phyloP scores from a whole-genome alignment of 1,140 invertebrate genomes.

The Drosophila melanogaster region DNA sequence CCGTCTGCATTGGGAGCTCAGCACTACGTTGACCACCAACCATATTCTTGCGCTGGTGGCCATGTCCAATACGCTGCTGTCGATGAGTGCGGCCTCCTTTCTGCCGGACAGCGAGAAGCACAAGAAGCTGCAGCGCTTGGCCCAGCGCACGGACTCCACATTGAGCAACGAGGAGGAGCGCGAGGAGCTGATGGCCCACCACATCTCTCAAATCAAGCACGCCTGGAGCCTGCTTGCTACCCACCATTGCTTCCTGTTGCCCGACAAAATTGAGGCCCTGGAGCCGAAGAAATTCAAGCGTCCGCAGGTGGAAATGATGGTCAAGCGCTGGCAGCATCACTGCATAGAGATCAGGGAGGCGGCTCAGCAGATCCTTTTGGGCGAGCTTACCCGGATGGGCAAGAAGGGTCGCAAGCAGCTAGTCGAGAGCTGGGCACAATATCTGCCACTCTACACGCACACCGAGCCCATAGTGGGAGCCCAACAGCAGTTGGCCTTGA shows the following conservation, averaged over 20 bases:
- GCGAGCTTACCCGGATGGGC: constrained; percentile 95
- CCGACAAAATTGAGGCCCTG: constrained; percentile 92
- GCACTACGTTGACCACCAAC: constrained; percentile 96
- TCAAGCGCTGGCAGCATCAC: constrained; percentile 98
- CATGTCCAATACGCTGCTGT: constrained; percentile 98
- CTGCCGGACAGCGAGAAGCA: constrained; percentile 92
- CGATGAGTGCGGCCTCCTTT: constrained; percentile 98
- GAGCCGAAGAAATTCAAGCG: constrained; percentile 94
- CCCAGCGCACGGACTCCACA: constrained; percentile 69
- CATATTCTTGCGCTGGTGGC: constrained; percentile 97
- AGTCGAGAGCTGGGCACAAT: constrained; percentile 98
- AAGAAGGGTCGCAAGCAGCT: constrained; percentile 95
- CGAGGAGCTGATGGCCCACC: constrained; percentile 92
- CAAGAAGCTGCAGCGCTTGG: constrained; percentile 89
- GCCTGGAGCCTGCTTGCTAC: constrained; percentile 98
- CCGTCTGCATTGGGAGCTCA: constrained; percentile 97
- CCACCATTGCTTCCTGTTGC: constrained; percentile 97
- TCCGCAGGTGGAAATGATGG: constrained; percentile 98
- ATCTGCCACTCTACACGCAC: constrained; percentile 94
- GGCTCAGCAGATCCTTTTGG: constrained; percentile 96
- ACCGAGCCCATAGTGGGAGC: constrained; percentile 88
- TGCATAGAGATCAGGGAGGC: constrained; percentile 98
- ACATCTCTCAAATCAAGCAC: constrained; percentile 96
- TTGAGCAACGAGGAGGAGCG: constrained; percentile 89
- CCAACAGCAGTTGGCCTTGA: constrained; percentile 74